Base-by-base conservation (phyloP, 2,113 vertebrate species). In the Gila orcuttii region DNA sequence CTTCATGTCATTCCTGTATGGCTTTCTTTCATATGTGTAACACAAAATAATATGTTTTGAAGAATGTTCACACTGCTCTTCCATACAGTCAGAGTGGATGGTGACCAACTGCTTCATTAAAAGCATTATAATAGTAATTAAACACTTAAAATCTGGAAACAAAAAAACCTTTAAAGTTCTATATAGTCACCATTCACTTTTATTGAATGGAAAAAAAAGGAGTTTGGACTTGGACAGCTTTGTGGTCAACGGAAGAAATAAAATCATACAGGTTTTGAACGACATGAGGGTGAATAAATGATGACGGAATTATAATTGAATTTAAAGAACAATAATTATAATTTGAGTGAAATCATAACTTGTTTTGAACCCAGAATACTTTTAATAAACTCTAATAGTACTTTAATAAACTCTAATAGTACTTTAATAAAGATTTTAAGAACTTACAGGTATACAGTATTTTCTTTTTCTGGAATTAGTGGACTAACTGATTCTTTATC, bases 21-120 rank as follows among this genome's bases (percentile, higher is more conserved):
- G 19, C 66, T 36, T 39, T 42, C 21, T 73, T 45, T 73, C 2
- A 23, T 74, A 42, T 74, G 39, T 75, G n/a, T 6, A 15, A 74
- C 71, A 74, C 6, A 0, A 25, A 15, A 25, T 39, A 23, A 23
- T 19, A 11, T 23, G 33, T 4, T 39, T 71, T 71, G 19, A 71
- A 42, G 68, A 69, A 71, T 71, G 68, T 23, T 42, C 23, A 25
- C n/a, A n/a, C 71, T 75, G 42, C 71, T 47, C 42, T 75, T 28
- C 1, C 23, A 15, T 47, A 74, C 71, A 47, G 3, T 33, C 4
- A 31, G 25, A 31, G 62, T 31, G 25, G 62, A 64, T 64, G 25
- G 12, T 59, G 10, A 64, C n/a, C 23, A 64, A 64, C 10, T 17
- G 55, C 55, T 60, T 60, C 23, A 25, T 15, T 17, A 1, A 66